Base-by-base conservation (phyloP, 2,888 invertebrate genomes). In the Luperina nickerlii region DNA sequence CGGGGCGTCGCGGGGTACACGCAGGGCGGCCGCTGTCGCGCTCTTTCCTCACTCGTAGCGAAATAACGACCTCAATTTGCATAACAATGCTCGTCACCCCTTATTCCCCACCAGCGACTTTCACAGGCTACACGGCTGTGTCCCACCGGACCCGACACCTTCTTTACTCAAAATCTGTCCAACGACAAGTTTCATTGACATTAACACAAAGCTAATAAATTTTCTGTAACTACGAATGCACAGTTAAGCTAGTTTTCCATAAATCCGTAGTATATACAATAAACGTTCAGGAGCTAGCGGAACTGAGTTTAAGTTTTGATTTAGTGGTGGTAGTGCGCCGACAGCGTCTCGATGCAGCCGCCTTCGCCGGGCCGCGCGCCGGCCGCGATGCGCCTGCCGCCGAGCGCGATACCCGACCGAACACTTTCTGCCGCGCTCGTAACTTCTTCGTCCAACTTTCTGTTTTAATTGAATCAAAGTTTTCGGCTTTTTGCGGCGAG, bases 51-150 rank as follows among this genome's bases (percentile, higher is more conserved):
- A 95, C 96, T 96, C 96, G 96, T 95, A 95, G 95, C 95, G 95
- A 96, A 96, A 97, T 97, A 96, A 97, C 96, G 96, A 96, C 96
- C 96, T 96, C 96, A 96, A 96, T 97, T 96, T 96, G 95, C 96
- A 97, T 97, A 97, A 96, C 96, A 97, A 96, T 96, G 95, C 96
- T 96, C 95, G 95, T 96, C 96, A 96, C 96, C 96, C 96, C 96
- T 96, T 95, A 95, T 95, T 94, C 95, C 94, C 96, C 92, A 94
- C 95, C 94, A 94, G 95, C 92, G 96, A 95, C 96, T 95, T 96
- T 95, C 94, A 93, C 95, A 95, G 96, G 95, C 95, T 92, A 92
- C 93, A 90, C 92, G 91, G 91, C 93, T 85, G 88, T 91, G 93
- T 96, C 96, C 96, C 96, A 94, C 91, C 92, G 96, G 96, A 95